Evolutionary conservation across 2,113 vertebrate species (phyloP), one percentile per base, ranked within the genome.

Genomic region (Myanophis thanlyinensis): DNA sequence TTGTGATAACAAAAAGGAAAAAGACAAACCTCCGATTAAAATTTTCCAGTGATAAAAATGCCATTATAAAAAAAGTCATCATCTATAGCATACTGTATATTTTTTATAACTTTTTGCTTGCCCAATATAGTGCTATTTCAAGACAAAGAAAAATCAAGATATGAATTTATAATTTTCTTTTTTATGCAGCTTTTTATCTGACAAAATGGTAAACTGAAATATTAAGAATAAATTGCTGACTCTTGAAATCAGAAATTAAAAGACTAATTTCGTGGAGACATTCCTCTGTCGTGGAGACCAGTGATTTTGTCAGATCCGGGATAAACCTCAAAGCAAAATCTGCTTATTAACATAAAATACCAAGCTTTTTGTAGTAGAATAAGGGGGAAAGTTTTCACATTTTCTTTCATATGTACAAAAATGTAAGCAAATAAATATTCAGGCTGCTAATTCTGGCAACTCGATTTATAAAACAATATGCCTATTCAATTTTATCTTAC

Each of bases 21-120:
- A 89, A 95, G 89, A 90, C 13, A 87, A 80, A 95, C 95, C 96
- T 97, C 95, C 87, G 87, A 93, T 97, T 96, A 96, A 93, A 92
- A 89, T 93, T 62, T 92, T 7, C 92, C 92, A 56, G 91, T 89
- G 62, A 93, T 95, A 96, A 96, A 97, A 98, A 97, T 97, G 96
- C 40, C 94, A 54, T 89, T 92, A 47, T 89, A 53, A 88, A 95
- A 93, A 89, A 95, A 92, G 87, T 93, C 94, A 93, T 94, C 52
- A 46, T 93, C 95, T 94, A 93, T 87, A 85, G 15, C 80, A 40
- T 80, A 23, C 87, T 94, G 94, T 97, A 97, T 89, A 93, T 96
- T 97, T 97, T 97, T 97, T 95, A 91, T 94, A 94, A 85, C n/a
- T 54, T 51, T 95, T 95, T 44, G 85, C 52, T 0, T 0, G 90